phyloP scores from a whole-genome alignment of 2,888 invertebrate species.

The Erannis defoliaria region DNA sequence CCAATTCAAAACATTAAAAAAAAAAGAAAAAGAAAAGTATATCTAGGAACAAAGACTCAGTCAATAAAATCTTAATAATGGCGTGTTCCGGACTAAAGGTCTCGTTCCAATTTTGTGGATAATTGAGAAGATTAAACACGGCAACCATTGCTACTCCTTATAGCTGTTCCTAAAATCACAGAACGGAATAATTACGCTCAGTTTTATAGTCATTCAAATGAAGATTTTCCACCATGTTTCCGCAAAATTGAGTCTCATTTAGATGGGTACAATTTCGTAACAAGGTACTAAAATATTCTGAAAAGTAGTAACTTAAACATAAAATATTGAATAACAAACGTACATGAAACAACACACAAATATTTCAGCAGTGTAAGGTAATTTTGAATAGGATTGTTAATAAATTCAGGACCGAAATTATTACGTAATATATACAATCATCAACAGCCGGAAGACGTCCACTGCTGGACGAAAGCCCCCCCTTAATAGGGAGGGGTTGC shows the following conservation, averaged over 20 bases:
- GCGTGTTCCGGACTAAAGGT: conserved; percentile 50
- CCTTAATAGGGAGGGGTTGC: no score
- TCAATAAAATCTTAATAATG: conserved; percentile 52
- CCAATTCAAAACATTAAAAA: no score
- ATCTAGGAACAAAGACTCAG: conserved; percentile 32
- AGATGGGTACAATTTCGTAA: conserved; percentile 55
- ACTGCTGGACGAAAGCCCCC: no score
- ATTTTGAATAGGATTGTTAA: no score
- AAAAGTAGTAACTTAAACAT: no score
- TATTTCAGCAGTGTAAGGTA: no score
- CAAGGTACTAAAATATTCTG: conserved; percentile 50
- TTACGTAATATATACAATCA: no score
- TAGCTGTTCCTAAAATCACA: conserved; percentile 64
- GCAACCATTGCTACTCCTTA: conserved; percentile 63
- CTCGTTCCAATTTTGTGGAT: conserved; percentile 68
- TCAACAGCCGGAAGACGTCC: no score
- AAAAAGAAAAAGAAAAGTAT: no score
- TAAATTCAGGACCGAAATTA: no score
- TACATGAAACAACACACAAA: no score
- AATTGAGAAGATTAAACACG: conserved; percentile 75
- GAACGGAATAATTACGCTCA: conserved; percentile 67
- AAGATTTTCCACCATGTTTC: conserved; percentile 56
- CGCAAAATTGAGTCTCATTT: conserved; percentile 55
- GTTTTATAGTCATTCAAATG: conserved; percentile 68
- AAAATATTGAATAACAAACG: no score